Percentiles rank a stretch among this genome's conserved stretches.
phyloP scores from a whole-genome alignment of 2,113 vertebrate species.

The Polypterus bichir region DNA sequence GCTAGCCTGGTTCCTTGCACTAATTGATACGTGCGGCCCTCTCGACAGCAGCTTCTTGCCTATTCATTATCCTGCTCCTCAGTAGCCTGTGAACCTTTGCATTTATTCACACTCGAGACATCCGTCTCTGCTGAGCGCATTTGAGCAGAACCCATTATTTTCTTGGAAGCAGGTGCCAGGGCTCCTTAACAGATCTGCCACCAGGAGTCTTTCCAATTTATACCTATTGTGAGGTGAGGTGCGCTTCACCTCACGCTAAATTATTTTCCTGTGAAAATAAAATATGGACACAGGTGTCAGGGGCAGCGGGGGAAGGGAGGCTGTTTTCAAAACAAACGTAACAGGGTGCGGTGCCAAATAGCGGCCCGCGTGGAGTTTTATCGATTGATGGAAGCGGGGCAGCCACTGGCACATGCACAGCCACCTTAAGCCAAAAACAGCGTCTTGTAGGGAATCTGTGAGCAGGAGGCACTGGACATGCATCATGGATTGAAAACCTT shows the following conservation, averaged over 20 bases:
- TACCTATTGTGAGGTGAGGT: neutral
- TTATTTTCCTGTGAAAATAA: neutral
- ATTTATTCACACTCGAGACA: slow-evolving; percentile 32
- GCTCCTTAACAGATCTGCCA: slow-evolving; percentile 21
- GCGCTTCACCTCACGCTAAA: neutral
- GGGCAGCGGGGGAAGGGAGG: neutral
- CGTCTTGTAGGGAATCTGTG: too few species aligned
- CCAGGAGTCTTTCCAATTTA: slow-evolving; percentile 25
- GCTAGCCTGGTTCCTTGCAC: neutral
- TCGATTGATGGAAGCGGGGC: too few species aligned
- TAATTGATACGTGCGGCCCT: neutral
- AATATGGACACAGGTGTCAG: neutral
- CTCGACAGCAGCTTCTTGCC: neutral
- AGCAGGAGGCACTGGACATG: too few species aligned
- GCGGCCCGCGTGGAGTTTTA: too few species aligned
- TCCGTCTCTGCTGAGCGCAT: neutral
- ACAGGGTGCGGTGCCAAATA: too few species aligned
- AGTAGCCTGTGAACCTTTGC: slow-evolving; percentile 29
- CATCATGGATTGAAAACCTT: too few species aligned
- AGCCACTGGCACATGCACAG: too few species aligned
- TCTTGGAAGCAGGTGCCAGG: slow-evolving; percentile 38
- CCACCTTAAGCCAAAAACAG: too few species aligned
- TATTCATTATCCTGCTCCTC: slow-evolving; percentile 27
- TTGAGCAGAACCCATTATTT: slow-evolving; percentile 22
- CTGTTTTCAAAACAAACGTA: too few species aligned